Percentiles rank a stretch among this genome's conserved stretches.
Evolutionary conservation across 2,113 vertebrate species (phyloP).

Genomic region (Dromaius novaehollandiae): DNA sequence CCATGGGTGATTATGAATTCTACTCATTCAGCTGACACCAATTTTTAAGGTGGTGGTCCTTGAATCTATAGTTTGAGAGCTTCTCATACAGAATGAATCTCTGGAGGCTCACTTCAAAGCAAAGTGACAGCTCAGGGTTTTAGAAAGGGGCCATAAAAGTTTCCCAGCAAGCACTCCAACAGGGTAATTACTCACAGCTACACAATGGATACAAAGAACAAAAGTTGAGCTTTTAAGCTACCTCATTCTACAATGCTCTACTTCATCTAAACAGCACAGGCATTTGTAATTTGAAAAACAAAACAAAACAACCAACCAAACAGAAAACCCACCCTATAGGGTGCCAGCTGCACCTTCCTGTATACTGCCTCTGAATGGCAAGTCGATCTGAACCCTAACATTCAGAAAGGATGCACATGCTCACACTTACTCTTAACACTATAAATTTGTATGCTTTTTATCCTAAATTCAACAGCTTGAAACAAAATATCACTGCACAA

Average conservation of each 20-base stretch:
- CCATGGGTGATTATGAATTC: not conserved
- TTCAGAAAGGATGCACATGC: fast-evolving
- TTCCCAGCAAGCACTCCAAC: not conserved
- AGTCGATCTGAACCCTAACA: not conserved
- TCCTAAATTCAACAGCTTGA: not conserved
- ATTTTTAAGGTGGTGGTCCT: not conserved
- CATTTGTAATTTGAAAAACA: not conserved
- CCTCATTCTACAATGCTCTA: not conserved
- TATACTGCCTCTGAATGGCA: not conserved
- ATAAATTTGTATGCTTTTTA: not conserved
- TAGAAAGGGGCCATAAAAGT: not conserved
- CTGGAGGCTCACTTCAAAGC: not conserved
- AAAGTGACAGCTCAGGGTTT: not conserved
- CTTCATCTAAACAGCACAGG: not conserved
- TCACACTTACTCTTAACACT: not conserved
- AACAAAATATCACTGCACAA: not conserved
- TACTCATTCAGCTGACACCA: not conserved
- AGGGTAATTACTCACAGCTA: not conserved
- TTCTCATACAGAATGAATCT: not conserved
- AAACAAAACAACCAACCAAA: not conserved
- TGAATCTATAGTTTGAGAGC: not conserved
- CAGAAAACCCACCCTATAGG: not conserved
- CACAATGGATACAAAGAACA: not conserved
- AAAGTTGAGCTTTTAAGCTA: not conserved
- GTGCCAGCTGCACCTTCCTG: not conserved